These are phyloP conservation scores for Euglossa dilemma DNA, from an alignment of 1,140 invertebrate genomes.

Conservation along the genomic window DNA sequence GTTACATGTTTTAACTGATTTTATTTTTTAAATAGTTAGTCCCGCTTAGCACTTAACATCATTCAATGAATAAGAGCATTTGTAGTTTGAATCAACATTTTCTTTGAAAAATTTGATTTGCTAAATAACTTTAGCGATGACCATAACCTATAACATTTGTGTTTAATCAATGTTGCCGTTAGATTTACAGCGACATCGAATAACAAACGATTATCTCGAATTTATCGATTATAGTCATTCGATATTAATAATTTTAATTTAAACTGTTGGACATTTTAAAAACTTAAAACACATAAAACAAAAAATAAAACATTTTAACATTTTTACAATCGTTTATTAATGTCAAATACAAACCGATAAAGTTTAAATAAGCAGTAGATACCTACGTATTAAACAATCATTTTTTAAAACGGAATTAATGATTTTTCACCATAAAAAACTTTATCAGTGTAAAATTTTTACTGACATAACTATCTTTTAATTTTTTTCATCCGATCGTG, in stretches of 20 bases:
- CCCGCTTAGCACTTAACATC: background rate
- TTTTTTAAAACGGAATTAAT: conserved; percentile 47
- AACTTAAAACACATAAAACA: background rate
- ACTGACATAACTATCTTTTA: conserved; percentile 32
- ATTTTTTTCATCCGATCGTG: conserved; percentile 32
- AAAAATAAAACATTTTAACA: conserved; percentile 27
- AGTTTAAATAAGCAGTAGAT: conserved; percentile 60
- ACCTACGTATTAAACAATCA: conserved; percentile 58
- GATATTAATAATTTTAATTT: conserved; percentile 28
- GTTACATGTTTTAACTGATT: conserved; percentile 29
- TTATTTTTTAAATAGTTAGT: background rate
- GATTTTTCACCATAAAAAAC: conserved; percentile 39
- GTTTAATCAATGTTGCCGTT: conserved; percentile 63
- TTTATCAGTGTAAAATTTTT: conserved; percentile 47
- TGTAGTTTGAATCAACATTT: conserved; percentile 35
- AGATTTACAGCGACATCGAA: conserved; percentile 5
- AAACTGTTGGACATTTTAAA: background rate
- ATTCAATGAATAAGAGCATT: background rate
- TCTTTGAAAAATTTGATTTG: conserved; percentile 35
- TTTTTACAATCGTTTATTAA: conserved; percentile 66
- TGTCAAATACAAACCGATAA: conserved; percentile 70
- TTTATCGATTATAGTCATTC: background rate
- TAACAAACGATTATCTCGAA: conserved; percentile 33
- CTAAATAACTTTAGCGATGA: conserved; percentile 20
- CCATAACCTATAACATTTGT: conserved; percentile 46